phyloP scores from a whole-genome alignment of 2,113 vertebrate genomes.

The Pseudorasbora parva region DNA sequence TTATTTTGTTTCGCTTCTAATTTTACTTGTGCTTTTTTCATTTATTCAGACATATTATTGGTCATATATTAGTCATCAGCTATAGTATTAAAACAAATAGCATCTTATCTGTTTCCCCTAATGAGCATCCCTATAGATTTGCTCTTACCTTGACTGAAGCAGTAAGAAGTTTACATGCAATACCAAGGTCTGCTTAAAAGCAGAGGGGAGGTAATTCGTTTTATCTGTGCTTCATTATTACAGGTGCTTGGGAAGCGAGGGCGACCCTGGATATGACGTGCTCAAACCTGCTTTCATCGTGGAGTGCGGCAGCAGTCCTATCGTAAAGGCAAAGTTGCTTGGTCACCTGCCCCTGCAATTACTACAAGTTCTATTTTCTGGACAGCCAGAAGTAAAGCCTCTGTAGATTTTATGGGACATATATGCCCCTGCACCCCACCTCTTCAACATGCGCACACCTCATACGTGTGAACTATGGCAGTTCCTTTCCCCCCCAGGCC shows the following conservation, averaged over 20 bases:
- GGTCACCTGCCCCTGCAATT: slow-evolving; percentile 46
- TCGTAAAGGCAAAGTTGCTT: not conserved
- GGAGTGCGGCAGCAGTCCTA: not conserved
- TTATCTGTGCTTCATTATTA: slow-evolving; percentile 16
- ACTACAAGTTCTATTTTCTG: slow-evolving; percentile 57
- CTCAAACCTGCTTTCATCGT: slow-evolving; percentile 8
- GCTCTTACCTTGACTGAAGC: not conserved
- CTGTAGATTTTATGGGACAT: slow-evolving; percentile 49
- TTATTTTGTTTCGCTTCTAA: no score
- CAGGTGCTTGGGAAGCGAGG: not conserved
- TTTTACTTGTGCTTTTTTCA: no score
- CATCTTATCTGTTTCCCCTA: not conserved
- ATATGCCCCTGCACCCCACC: slow-evolving; percentile 8
- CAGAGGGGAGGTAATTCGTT: slow-evolving; percentile 13
- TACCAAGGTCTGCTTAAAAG: slow-evolving; percentile 10
- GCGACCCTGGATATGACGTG: slow-evolving; percentile 2
- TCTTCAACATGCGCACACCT: slow-evolving; percentile 38
- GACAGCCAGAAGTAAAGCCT: slow-evolving; percentile 57
- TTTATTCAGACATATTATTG: not conserved
- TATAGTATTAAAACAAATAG: not conserved
- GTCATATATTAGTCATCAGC: not conserved
- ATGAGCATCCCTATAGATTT: not conserved
- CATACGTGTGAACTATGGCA: slow-evolving; percentile 57
- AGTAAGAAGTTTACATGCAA: not conserved
- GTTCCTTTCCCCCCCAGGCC: slow-evolving; percentile 43